Evolutionary conservation across 2,797 vertebrate genomes (phyloP).

Genomic region (Fringilla coelebs): DNA sequence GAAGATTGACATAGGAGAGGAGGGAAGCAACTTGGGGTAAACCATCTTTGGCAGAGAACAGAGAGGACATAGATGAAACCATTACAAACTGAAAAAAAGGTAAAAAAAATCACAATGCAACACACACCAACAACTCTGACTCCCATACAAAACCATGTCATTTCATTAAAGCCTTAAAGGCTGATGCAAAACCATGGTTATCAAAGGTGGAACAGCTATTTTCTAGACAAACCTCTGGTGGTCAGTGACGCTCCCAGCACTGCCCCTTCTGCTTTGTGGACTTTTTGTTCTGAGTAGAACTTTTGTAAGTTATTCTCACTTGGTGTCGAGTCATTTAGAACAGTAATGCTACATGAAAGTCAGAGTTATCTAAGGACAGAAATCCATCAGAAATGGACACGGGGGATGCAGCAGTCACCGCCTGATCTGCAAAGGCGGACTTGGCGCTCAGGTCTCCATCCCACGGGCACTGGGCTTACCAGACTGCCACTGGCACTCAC

Average conservation of each 20-base stretch:
- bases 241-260: neutral
- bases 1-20: too few species aligned
- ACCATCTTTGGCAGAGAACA: too few species aligned
- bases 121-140: neutral
- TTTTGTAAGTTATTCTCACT: neutral
- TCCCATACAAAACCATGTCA: too few species aligned
- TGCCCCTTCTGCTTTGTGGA: fast-evolving
- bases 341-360: neutral
- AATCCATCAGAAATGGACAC: neutral
- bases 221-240: neutral
- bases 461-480: fast-evolving
- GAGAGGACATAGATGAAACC: too few species aligned
- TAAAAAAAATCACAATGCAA: too few species aligned
- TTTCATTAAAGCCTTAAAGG: neutral
- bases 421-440: too few species aligned
- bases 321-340: neutral
- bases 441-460: neutral
- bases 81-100: too few species aligned
- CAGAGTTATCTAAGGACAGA: neutral
- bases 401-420: too few species aligned
- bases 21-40: too few species aligned
- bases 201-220: neutral
- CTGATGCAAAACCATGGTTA: neutral
- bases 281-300: neutral
- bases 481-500: too few species aligned